A percentile compares a stretch with the other conserved stretches of the same genome.
Conservation (phyloP, 2,113 vertebrate genomes). For the Cervus canadensis region DNA sequence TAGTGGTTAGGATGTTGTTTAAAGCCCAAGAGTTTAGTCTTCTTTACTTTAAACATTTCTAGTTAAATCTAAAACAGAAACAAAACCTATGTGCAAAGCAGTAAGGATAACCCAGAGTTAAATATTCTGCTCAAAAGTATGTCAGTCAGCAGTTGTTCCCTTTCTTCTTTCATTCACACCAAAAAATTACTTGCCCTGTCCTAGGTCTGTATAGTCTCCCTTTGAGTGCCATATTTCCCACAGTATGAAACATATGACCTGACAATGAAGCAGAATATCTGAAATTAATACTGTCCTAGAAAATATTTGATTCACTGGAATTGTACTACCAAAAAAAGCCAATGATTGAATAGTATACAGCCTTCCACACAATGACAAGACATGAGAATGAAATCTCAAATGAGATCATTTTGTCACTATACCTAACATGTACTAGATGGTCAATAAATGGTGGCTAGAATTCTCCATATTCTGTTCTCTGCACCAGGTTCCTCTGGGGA, state of each 20-base stretch:
- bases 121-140: neutral
- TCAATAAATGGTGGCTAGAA: neutral
- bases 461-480: neutral
- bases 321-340: neutral
- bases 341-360: neutral
- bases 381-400: neutral
- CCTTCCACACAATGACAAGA: neutral
- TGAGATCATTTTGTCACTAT: neutral
- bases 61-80: neutral
- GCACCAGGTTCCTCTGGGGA: neutral
- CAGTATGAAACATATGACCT: neutral
- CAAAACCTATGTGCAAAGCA: neutral
- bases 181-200: neutral
- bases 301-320: neutral
- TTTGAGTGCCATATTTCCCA: neutral
- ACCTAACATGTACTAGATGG: neutral
- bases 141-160: neutral
- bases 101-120: neutral
- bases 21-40: neutral
- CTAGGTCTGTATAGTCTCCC: neutral
- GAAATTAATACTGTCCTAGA: neutral
- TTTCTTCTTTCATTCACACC: neutral
- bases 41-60: neutral
- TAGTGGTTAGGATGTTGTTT: neutral
- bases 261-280: neutral